Evolutionary conservation across 2,888 invertebrate species (phyloP), one percentile per base, ranked within the genome.

Genomic region (Drosophila nr. medialis): DNA sequence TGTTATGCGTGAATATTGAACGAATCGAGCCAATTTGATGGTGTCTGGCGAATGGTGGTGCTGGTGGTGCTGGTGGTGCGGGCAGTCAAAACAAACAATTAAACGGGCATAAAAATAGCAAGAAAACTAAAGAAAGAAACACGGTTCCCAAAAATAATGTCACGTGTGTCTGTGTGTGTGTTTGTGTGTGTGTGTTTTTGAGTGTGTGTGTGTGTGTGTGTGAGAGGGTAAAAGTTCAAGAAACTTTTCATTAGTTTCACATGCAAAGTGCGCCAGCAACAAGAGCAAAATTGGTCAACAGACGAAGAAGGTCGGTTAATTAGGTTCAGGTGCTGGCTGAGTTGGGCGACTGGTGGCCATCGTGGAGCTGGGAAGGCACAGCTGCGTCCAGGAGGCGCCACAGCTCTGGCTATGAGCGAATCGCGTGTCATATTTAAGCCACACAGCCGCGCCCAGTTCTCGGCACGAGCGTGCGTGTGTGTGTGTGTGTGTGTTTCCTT

Each of bases 21-120:
- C 21, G 21, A 66, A 49, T 66, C 51, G 49, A 55, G 64, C 24
- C 18, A 71, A 71, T 75, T 75, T 60, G 55, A 27, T 34, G 60
- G 42, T 58, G 56, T 58, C 27, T 55, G 54, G 38, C 24, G 27
- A 13, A 21, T 21, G 21, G 11, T 5, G 11, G 32, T 45, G 42
- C 15, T 18, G 18, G 21, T 15, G 51, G 48, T 58, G 54, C 15
- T n/a, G 30, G 24, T 27, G 18, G 38, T 15, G 53, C 40, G 30
- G 55, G 53, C 76, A 70, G 80, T 80, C 85, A 78, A 75, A 82
- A 78, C 71, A 84, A 84, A 84, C 82, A 84, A 81, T 79, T 68
- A 68, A 73, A 70, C 32, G 61, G 15, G 40, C 55, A 50, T 62
- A 54, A 65, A 80, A 83, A 78, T 73, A 75, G 64, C 64, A 63